Evolutionary conservation across 2,888 invertebrate genomes (phyloP), one percentile per base, ranked within the genome.

Genomic region (Spialia ferax): DNA sequence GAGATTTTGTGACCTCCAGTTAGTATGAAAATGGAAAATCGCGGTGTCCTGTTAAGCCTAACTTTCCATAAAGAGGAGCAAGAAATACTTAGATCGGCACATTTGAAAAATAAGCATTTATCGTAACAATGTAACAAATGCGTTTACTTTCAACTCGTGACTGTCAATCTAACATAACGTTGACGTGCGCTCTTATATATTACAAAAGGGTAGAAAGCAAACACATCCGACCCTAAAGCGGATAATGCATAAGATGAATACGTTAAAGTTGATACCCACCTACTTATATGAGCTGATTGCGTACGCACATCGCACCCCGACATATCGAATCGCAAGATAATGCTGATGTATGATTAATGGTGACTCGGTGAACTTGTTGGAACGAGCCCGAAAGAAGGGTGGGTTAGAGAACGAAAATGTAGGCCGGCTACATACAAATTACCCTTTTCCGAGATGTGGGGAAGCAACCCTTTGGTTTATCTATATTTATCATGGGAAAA

Each of bases 301-400:
- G 73, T 70, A 77, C 70, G 76, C 76, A 77, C 69, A 78, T 77
- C 77, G 78, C 78, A 76, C 71, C 73, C 74, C 74, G 77, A 79
- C 78, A 72, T 78, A 80, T 79, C 74, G 76, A 72, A 76, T 74
- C 71, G 77, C 72, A 74, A 85, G 86, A 88, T 88, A 85, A 83
- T 83, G 79, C 81, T 77, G 77, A 81, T 85, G 73, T 80, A 83
- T 89, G 90, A 91, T 90, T 89, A 88, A 91, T 91, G 85, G 79
- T 75, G 75, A 78, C 75, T 70, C 74, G 71, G 74, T 77, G 74
- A 84, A 84, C 77, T 85, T 84, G 73, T 71, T 76, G 75, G 76
- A 78, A 79, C 75, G 75, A 73, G 71, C 74, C 74, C 79, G 74
- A 77, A 81, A 68, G 67, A 79, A 80, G 79, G 81, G 38, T 74